phyloP scores from a whole-genome alignment of 1,140 invertebrate species.

The Arctopsyche grandis region DNA sequence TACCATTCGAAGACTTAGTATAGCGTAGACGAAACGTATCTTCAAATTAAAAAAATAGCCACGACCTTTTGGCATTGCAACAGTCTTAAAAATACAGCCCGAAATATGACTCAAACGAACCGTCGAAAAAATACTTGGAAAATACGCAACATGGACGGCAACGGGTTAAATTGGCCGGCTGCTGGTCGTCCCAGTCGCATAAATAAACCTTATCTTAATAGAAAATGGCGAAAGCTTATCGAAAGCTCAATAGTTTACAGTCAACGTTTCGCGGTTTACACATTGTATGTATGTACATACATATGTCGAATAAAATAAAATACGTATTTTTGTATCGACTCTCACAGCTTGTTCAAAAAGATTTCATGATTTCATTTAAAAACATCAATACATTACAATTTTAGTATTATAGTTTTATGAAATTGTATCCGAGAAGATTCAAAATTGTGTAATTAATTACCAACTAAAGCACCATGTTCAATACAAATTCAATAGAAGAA shows the following conservation, averaged over 20 bases:
- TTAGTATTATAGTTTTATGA: too few species aligned
- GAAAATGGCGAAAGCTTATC: constrained; percentile 8
- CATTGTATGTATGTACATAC: background rate
- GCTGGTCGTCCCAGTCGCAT: constrained; percentile 3
- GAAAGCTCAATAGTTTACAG: constrained; percentile 15
- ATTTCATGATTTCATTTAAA: too few species aligned
- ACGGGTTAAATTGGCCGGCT: background rate
- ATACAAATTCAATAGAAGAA: too few species aligned
- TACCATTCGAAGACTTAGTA: too few species aligned
- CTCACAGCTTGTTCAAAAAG: too few species aligned
- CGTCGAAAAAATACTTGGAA: background rate
- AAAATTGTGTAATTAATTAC: too few species aligned
- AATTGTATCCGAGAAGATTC: too few species aligned
- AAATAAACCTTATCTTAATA: constrained; percentile 23
- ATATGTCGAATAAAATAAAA: background rate
- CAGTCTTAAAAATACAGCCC: too few species aligned
- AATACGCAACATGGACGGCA: background rate
- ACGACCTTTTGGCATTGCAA: too few species aligned
- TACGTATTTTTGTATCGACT: background rate
- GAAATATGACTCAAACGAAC: background rate
- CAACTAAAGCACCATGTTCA: too few species aligned
- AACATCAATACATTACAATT: too few species aligned
- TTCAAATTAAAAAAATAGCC: background rate
- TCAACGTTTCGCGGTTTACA: background rate
- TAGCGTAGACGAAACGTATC: background rate